Base-by-base conservation (phyloP, 2,888 invertebrate genomes). In the Andrena haemorrhoa region DNA sequence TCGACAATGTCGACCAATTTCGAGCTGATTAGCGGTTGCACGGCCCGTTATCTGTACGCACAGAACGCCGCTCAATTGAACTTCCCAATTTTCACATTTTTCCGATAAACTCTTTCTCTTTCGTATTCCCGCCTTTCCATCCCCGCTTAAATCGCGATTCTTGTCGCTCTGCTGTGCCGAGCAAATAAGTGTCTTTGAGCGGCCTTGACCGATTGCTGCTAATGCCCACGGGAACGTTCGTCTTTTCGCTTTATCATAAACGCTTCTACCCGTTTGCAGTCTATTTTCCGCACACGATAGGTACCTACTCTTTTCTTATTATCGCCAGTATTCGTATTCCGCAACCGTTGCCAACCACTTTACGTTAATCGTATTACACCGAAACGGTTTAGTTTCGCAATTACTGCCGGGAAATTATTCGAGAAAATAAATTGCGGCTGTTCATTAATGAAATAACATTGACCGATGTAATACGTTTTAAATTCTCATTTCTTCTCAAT, bases 1-100 rank as follows among this genome's bases (percentile, higher is more conserved):
- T 79, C 53, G 65, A 75, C 79, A 74, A 79, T 56, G 53, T 56
- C 65, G 33, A 71, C 60, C 78, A 66, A 69, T 74, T 73, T 31
- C 51, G 53, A 66, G 70, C 81, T 72, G 64, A 76, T 82, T 81
- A 82, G 58, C 58, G 72, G 69, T 64, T 53, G 33, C 66, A 7
- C 35, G 26, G 12, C n/a, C 41, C 10, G 58, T 53, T 70, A 65
- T 73, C 73, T 69, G 26, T 20, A 53, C 68, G 60, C 51, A 16
- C 31, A 4, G 16, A 64, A 58, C 51, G 60, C 10, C 4, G 10
- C 29, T 8, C 58, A 20, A 61, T 75, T 6, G 10, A 26, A 41
- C 53, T 41, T 49, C 35, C 51, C 71, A n/a, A 20, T 65, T 53
- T 29, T 64, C 49, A n/a, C 31, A 31, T 16, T 68, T 70, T 49